Base-by-base conservation (phyloP, 1,140 invertebrate species). In the Medauroidea extradentata region DNA sequence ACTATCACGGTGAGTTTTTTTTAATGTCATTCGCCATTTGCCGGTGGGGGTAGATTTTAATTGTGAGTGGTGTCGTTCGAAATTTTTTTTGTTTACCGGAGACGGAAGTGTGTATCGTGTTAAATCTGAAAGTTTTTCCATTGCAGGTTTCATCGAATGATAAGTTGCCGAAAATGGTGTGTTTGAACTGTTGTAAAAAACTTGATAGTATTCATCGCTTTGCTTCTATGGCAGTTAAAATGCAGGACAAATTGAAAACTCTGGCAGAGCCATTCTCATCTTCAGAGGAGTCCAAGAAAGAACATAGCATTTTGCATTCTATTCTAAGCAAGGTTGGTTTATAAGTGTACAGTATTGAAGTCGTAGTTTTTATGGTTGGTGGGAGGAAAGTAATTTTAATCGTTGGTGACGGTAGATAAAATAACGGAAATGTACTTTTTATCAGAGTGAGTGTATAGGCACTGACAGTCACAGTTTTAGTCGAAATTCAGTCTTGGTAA, bases 141-240 rank as follows among this genome's bases (percentile, higher is more conserved):
- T 55, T 67, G 50, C 53, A 81, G 80, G 73, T 81, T 11, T 75
- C 76, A 25, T 65, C 69, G 38, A 77, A 81, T 63, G 82, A 83
- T 68, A 76, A 73, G 64, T 69, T 82, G 49, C 77, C 81, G 50
- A 82, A 82, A 70, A 78, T 81, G 71, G 75, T 83, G 23, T 83
- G 82, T 63, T 67, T 65, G 25, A 71, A 73, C 5, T 83, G 82
- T 53, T 72, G 74, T 24, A 77, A 74, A 52, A 81, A 77, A 71
- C 63, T 83, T 42, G 79, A 83, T 34, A 75, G 72, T 16, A 76
- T 83, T 54, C 79, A 82, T 64, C 71, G 73, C 46, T 83, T 83
- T 69, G 80, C 79, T n/a, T 75, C 71, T 49, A 80, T 81, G 78
- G 81, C 81, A 46, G 71, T 76, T 53, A 73, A 73, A 68, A 78